phyloP scores from a whole-genome alignment of 1,140 invertebrate genomes.

The Listronotus oregonensis region DNA sequence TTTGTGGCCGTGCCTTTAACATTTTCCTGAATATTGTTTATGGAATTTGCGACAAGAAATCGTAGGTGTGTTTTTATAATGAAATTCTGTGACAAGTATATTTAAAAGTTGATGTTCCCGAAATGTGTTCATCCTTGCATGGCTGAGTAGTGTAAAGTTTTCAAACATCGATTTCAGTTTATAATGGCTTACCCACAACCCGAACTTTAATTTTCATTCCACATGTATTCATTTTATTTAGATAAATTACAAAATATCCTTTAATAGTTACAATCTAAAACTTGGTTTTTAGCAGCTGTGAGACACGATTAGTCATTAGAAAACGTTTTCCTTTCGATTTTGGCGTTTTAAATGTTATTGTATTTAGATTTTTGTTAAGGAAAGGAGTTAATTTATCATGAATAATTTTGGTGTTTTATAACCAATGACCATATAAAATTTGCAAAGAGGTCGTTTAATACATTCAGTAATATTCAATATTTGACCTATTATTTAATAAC shows the following conservation, averaged over 20 bases:
- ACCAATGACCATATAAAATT: too few species aligned
- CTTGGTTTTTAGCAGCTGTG: slow-evolving; percentile 24
- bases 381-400: slow-evolving; percentile 3
- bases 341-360: slow-evolving; percentile 17
- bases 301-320: not conserved
- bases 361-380: not conserved
- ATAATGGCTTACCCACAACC: slow-evolving; percentile 45
- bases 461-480: too few species aligned
- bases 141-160: slow-evolving; percentile 38
- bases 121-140: slow-evolving; percentile 17
- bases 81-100: slow-evolving; percentile 13
- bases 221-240: slow-evolving; percentile 33
- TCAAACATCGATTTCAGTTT: slow-evolving; percentile 51
- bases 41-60: slow-evolving; percentile 23
- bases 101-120: slow-evolving; percentile 18
- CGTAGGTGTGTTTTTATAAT: slow-evolving; percentile 42
- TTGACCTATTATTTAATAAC: too few species aligned
- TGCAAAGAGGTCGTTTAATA: too few species aligned
- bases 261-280: slow-evolving; percentile 19
- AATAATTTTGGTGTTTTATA: slow-evolving; percentile 3
- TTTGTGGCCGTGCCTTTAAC: slow-evolving; percentile 50
- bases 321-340: slow-evolving; percentile 23
- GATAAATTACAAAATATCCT: slow-evolving; percentile 19
- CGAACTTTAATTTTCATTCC: slow-evolving; percentile 38
- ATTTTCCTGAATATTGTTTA: slow-evolving; percentile 42